Conservation (phyloP, 2,797 vertebrate species). For the Decapterus maruadsi region DNA sequence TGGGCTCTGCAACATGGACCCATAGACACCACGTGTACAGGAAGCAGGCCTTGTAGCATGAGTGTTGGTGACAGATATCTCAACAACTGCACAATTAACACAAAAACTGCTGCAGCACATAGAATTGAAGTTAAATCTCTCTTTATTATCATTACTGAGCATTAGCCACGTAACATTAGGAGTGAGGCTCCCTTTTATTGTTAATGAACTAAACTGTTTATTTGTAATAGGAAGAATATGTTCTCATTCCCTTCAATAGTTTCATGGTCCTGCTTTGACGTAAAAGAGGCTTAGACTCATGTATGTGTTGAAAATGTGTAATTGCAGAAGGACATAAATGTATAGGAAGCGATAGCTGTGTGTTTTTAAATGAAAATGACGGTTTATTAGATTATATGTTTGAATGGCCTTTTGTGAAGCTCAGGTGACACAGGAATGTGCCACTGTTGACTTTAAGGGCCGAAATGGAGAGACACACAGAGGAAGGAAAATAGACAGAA, state of each 20-base stretch:
- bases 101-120: neutral
- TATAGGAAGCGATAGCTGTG: neutral
- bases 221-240: neutral
- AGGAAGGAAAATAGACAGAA: neutral
- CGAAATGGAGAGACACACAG: neutral
- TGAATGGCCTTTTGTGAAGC: conserved; percentile 18
- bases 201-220: neutral
- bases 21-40: neutral
- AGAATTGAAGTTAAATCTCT: neutral
- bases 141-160: neutral
- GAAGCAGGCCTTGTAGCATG: neutral
- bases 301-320: neutral
- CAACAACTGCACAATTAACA: neutral
- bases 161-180: no score
- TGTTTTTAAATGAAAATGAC: conserved; percentile 15
- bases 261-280: neutral
- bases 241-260: neutral
- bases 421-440: conserved; percentile 26
- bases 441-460: conserved; percentile 24
- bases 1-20: conserved; percentile 13
- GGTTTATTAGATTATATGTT: conserved; percentile 29
- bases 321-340: neutral
- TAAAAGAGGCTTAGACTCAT: neutral
- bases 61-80: neutral
- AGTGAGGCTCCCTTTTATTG: neutral